Conservation (phyloP, 2,797 vertebrate species). For the Monodelphis domestica region DNA sequence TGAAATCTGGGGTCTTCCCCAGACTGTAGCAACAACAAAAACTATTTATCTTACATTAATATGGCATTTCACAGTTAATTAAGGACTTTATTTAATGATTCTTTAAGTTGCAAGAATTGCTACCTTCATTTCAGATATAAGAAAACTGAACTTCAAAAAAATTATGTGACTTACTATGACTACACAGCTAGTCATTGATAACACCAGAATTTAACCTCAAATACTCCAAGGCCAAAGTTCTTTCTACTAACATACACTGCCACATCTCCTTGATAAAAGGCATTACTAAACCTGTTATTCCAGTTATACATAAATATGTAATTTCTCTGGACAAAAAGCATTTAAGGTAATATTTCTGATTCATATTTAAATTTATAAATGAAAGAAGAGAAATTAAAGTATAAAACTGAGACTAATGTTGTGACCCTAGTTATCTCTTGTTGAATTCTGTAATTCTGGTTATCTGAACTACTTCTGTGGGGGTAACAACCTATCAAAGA, state of each 20-base stretch:
- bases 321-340: background rate
- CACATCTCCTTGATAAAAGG: background rate
- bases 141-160: slow-evolving; percentile 1
- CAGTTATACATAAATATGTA: background rate
- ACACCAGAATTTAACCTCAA: slow-evolving; percentile 31
- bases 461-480: background rate
- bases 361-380: slow-evolving; percentile 50
- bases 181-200: slow-evolving; percentile 14
- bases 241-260: background rate
- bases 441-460: background rate
- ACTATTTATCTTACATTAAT: background rate
- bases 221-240: background rate
- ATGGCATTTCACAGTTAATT: background rate
- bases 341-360: background rate
- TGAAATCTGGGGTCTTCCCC: background rate
- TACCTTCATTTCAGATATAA: background rate
- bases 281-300: background rate
- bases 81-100: slow-evolving; percentile 6
- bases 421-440: background rate
- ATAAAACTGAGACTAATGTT: background rate
- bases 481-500: background rate
- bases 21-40: background rate
- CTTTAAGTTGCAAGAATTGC: background rate
- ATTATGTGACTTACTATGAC: slow-evolving; percentile 1
- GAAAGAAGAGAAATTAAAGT: slow-evolving; percentile 29